phyloP scores from a whole-genome alignment of 2,888 invertebrate genomes.

The Polymixis flavicincta region DNA sequence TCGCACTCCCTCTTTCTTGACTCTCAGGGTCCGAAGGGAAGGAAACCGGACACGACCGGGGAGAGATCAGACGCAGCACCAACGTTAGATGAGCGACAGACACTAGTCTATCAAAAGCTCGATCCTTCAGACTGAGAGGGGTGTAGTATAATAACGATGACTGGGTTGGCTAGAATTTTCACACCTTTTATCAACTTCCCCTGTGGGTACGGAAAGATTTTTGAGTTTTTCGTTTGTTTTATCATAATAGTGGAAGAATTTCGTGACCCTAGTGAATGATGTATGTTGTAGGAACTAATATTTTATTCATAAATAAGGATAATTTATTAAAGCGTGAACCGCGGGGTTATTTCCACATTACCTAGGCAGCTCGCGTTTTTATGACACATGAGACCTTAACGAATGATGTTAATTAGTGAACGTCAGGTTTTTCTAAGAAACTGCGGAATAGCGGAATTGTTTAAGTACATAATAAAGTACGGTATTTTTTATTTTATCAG shows the following conservation, averaged over 20 bases:
- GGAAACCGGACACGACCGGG: not conserved
- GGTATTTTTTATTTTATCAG: constrained; percentile 15
- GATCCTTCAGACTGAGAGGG: not conserved
- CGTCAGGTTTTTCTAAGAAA: constrained; percentile 21
- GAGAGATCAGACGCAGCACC: not conserved
- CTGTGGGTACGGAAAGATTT: not conserved
- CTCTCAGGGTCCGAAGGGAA: no score
- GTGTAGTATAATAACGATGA: not conserved
- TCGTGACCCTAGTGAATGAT: constrained; percentile 13
- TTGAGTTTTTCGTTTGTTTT: not conserved
- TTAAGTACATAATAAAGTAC: not conserved
- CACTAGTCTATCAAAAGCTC: not conserved
- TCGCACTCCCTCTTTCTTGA: not conserved
- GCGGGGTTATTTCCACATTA: constrained; percentile 36
- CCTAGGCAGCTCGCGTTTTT: constrained; percentile 32
- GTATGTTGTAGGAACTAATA: constrained; percentile 23
- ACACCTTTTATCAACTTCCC: not conserved
- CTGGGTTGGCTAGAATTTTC: not conserved
- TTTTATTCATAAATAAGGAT: constrained; percentile 34
- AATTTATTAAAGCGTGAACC: constrained; percentile 22
- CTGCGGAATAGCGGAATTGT: constrained; percentile 14
- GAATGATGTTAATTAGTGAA: constrained; percentile 31
- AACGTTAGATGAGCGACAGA: not conserved
- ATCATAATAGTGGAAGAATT: not conserved
- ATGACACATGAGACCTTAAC: constrained; percentile 39